Evolutionary conservation across 2,888 invertebrate species (phyloP).

Genomic region (Eupithecia inturbata): DNA sequence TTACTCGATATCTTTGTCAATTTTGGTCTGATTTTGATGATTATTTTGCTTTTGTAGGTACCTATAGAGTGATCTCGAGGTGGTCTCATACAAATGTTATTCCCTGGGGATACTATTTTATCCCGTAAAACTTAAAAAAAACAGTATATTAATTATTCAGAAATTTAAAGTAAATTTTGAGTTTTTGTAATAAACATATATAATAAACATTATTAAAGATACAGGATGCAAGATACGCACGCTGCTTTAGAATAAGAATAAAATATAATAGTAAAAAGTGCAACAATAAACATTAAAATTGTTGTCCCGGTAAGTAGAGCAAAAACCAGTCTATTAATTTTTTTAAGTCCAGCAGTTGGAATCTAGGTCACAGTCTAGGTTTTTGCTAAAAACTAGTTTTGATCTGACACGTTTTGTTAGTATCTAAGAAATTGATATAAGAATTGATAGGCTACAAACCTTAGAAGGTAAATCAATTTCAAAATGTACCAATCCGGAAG

Average conservation of each 20-base stretch:
- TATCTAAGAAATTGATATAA: background rate
- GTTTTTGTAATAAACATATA: too few relatives aligned
- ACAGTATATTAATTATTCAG: too few relatives aligned
- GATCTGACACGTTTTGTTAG: constrained; percentile 16
- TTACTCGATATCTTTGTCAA: too few relatives aligned
- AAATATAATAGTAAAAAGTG: background rate
- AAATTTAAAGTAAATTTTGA: too few relatives aligned
- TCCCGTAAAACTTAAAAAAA: too few relatives aligned
- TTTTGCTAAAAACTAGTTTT: constrained; percentile 22
- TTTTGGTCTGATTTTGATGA: too few relatives aligned
- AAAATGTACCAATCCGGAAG: background rate
- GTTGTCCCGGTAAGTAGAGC: background rate
- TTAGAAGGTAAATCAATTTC: background rate
- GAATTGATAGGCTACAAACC: background rate
- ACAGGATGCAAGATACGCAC: background rate
- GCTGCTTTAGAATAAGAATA: background rate
- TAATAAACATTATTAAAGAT: background rate
- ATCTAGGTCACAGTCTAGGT: constrained; percentile 22
- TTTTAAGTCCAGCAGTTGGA: constrained; percentile 18
- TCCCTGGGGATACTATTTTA: too few relatives aligned
- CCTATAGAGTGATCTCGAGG: too few relatives aligned
- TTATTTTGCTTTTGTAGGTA: too few relatives aligned
- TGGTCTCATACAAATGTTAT: too few relatives aligned
- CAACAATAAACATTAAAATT: background rate
- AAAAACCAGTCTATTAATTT: constrained; percentile 30